Conservation (phyloP, 2,113 vertebrate genomes). For the Rana temporaria region DNA sequence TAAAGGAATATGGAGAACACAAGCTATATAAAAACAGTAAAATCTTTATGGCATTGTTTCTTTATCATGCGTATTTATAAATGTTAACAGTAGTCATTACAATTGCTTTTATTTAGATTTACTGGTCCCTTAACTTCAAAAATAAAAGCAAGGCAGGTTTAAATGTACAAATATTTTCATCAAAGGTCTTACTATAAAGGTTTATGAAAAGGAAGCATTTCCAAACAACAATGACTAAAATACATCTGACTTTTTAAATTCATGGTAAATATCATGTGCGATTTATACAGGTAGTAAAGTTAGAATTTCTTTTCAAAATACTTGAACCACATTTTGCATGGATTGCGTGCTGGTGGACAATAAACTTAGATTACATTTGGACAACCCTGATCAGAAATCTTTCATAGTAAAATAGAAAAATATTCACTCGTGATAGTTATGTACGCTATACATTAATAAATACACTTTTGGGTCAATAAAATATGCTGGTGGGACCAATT, state of each 20-base stretch:
- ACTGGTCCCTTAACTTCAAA: background rate
- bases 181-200: background rate
- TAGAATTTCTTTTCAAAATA: background rate
- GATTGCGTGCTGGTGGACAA: constrained; percentile 3
- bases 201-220: background rate
- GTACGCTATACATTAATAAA: constrained; percentile 59
- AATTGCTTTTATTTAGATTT: no score
- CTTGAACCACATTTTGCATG: background rate
- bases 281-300: background rate
- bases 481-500: constrained; percentile 31
- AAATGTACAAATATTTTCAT: constrained; percentile 16
- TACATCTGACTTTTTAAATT: background rate
- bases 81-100: no score
- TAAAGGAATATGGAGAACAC: no score
- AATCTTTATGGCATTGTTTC: no score
- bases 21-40: no score
- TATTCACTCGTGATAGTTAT: constrained; percentile 65
- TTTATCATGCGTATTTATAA: no score
- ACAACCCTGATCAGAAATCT: background rate
- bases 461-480: constrained; percentile 3
- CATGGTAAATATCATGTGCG: background rate
- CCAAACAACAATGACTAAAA: background rate
- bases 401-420: constrained; percentile 28
- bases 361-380: constrained; percentile 8
- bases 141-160: constrained; percentile 3